phyloP scores from a whole-genome alignment of 2,113 vertebrate species.

The Strix aluco region DNA sequence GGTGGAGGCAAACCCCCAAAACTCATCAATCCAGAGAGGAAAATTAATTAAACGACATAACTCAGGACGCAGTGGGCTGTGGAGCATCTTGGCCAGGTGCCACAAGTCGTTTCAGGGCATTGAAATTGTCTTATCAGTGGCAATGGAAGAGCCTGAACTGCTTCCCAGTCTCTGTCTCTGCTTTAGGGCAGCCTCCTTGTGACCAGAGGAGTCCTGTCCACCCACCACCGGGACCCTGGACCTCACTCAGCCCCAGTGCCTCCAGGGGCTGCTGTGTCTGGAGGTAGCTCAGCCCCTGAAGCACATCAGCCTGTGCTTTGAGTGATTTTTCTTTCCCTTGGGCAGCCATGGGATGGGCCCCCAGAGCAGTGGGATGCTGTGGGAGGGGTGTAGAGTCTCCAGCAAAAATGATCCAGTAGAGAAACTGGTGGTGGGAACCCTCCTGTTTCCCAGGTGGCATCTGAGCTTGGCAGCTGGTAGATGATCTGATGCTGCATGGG shows the following conservation, averaged over 20 bases:
- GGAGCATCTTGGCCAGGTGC: background rate
- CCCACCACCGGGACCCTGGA: background rate
- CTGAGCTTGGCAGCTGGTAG: background rate
- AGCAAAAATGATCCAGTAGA: background rate
- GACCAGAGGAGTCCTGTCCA: too few species aligned
- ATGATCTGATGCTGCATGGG: background rate
- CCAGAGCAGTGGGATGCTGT: background rate
- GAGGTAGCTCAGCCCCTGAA: background rate
- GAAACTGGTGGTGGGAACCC: background rate
- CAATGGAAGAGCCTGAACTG: background rate
- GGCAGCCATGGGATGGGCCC: background rate
- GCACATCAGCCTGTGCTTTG: background rate
- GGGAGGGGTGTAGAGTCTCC: background rate
- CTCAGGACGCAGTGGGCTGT: background rate
- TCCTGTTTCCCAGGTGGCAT: background rate
- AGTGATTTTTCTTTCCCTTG: background rate
- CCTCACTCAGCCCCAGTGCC: background rate
- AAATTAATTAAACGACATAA: background rate
- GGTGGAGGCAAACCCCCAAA: background rate
- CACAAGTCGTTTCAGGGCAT: background rate
- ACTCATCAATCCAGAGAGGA: background rate
- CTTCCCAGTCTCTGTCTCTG: background rate
- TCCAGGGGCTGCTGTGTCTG: background rate
- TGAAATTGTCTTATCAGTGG: background rate
- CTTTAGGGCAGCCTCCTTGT: background rate